Conservation (phyloP, 2,888 invertebrate genomes). For the Rhagonycha fulva region DNA sequence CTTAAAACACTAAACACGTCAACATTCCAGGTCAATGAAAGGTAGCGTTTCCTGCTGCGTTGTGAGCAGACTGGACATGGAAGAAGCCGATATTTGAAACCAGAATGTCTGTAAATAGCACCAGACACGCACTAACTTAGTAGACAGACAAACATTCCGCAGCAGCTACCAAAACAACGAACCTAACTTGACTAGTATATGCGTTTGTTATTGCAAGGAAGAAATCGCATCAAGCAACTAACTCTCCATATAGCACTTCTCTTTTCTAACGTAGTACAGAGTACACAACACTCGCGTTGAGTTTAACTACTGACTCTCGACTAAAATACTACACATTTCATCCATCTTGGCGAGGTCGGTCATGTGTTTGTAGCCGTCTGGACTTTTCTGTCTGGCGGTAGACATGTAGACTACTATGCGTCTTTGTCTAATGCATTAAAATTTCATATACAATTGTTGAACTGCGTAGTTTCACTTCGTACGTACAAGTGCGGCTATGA, state of each 20-base stretch:
- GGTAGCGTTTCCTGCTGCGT: slow-evolving; percentile 35
- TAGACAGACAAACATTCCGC: slow-evolving; percentile 30
- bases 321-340: slow-evolving; percentile 37
- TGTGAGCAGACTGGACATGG: slow-evolving; percentile 27
- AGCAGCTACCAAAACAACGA: slow-evolving; percentile 26
- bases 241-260: slow-evolving; percentile 4
- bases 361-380: slow-evolving; percentile 50
- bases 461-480: slow-evolving; percentile 5
- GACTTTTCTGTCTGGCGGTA: slow-evolving; percentile 40
- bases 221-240: slow-evolving; percentile 5
- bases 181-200: slow-evolving; percentile 16
- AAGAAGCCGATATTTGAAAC: slow-evolving; percentile 28
- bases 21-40: slow-evolving; percentile 51
- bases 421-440: slow-evolving; percentile 31
- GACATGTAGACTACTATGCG: slow-evolving; percentile 28
- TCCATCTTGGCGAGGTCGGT: slow-evolving; percentile 49
- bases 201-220: slow-evolving; percentile 16
- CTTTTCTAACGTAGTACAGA: slow-evolving; percentile 2
- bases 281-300: slow-evolving; percentile 12
- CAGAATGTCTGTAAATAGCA: slow-evolving; percentile 32
- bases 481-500: slow-evolving; percentile 31
- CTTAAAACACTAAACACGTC: slow-evolving; percentile 39
- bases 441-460: slow-evolving; percentile 11
- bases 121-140: slow-evolving; percentile 30
- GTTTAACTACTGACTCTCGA: slow-evolving; percentile 14